Evolutionary conservation across 2,888 invertebrate genomes (phyloP).

Genomic region (Cerastis leucographa): DNA sequence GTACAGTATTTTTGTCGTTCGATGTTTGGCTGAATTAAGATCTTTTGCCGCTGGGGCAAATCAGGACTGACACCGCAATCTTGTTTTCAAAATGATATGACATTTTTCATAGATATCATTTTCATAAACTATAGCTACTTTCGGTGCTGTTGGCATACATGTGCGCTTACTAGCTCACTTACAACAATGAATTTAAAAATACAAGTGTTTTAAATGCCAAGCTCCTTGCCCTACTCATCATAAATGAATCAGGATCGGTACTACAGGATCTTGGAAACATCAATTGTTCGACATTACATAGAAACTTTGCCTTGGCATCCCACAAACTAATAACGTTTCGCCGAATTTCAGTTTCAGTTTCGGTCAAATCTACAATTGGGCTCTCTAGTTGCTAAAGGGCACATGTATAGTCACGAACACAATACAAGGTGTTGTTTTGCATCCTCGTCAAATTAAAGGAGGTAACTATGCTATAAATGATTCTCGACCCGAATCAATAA

Average conservation of each 20-base stretch:
- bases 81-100: too few relatives aligned
- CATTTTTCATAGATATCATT: neutral
- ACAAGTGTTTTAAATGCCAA: neutral
- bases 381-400: neutral
- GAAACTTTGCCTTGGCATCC: neutral
- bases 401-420: neutral
- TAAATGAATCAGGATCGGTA: neutral
- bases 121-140: neutral
- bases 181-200: too few relatives aligned
- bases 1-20: neutral
- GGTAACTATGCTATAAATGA: too few relatives aligned
- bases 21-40: too few relatives aligned
- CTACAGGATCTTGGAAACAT: neutral
- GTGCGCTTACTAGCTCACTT: neutral
- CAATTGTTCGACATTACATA: neutral
- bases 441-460: too few relatives aligned
- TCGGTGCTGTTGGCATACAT: neutral
- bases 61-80: neutral
- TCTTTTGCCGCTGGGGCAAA: neutral
- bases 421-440: too few relatives aligned
- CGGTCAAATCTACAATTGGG: neutral
- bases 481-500: too few relatives aligned
- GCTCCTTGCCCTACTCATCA: neutral
- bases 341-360: conserved; percentile 32
- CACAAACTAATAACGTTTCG: conserved; percentile 29